Evolutionary conservation across 2,888 invertebrate species (phyloP).

Genomic region (Salticus scenicus): DNA sequence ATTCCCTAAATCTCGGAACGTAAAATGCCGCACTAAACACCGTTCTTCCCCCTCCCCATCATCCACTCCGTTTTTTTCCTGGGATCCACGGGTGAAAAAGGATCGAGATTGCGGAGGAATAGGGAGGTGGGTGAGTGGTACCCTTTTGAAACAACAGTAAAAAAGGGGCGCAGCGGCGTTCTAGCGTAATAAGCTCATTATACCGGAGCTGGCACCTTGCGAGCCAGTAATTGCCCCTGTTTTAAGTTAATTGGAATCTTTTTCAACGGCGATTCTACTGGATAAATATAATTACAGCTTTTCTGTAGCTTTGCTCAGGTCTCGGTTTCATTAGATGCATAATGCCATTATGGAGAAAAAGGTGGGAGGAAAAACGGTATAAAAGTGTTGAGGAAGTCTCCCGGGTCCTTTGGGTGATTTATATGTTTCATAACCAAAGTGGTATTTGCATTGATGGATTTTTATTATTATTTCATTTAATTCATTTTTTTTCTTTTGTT

Average conservation of each 20-base stretch:
- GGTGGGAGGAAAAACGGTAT: conserved; percentile 58
- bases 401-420: background rate
- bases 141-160: conserved; percentile 20
- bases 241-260: conserved; percentile 71
- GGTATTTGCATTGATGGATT: background rate
- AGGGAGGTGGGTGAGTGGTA: conserved; percentile 9
- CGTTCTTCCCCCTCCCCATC: no score
- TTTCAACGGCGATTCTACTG: conserved; percentile 59
- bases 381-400: background rate
- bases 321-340: conserved; percentile 63
- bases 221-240: conserved; percentile 67
- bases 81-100: background rate
- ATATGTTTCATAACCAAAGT: background rate
- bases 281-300: conserved; percentile 69
- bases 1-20: background rate
- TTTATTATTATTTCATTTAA: background rate
- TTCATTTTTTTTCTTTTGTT: background rate
- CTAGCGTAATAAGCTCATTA: conserved; percentile 67
- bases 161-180: conserved; percentile 34
- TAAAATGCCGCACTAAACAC: background rate
- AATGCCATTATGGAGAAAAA: conserved; percentile 55
- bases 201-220: conserved; percentile 48
- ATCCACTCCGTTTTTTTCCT: conserved; percentile 8
- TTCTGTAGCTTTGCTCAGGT: conserved; percentile 33
- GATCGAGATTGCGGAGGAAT: background rate